Conservation (phyloP, 1,140 invertebrate genomes). For the Cyphomyrmex costatus region DNA sequence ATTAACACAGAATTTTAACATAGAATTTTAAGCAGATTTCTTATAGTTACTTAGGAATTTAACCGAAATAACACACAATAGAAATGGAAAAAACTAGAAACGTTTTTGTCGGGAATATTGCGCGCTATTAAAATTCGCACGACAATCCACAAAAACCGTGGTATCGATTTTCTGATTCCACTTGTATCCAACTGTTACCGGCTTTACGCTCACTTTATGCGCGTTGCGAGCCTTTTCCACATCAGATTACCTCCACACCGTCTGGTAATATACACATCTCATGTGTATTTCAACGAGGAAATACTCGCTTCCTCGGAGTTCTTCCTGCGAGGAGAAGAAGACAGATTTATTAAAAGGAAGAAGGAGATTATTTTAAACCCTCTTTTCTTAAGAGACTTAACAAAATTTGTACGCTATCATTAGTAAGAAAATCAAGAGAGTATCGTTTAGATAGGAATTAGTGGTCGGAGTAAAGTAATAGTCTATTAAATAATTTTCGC, state of each 20-base stretch:
- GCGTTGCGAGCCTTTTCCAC: constrained; percentile 42
- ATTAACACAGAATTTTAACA: not conserved
- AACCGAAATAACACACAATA: not conserved
- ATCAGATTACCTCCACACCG: constrained; percentile 33
- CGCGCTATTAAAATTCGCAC: constrained; percentile 43
- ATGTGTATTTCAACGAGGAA: constrained; percentile 47
- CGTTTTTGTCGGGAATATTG: constrained; percentile 7
- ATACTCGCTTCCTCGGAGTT: constrained; percentile 16
- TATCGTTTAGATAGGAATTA: constrained; percentile 18
- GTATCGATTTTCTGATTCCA: constrained; percentile 58
- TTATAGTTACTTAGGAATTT: not conserved
- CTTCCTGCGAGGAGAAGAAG: not conserved
- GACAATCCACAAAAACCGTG: constrained; percentile 44
- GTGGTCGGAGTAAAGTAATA: not conserved
- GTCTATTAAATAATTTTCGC: constrained; percentile 13
- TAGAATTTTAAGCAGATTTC: not conserved
- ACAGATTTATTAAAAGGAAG: constrained; percentile 40
- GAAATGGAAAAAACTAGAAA: not conserved
- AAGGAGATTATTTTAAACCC: constrained; percentile 14
- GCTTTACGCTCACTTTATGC: constrained; percentile 52
- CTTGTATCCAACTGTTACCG: constrained; percentile 47
- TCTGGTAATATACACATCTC: constrained; percentile 47
- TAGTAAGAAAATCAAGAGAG: constrained; percentile 23
- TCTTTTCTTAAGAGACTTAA: constrained; percentile 25
- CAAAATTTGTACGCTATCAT: constrained; percentile 7